These are phyloP conservation scores for Agrochola lota DNA, from an alignment of 2,888 invertebrate species.

Conservation along the genomic window DNA sequence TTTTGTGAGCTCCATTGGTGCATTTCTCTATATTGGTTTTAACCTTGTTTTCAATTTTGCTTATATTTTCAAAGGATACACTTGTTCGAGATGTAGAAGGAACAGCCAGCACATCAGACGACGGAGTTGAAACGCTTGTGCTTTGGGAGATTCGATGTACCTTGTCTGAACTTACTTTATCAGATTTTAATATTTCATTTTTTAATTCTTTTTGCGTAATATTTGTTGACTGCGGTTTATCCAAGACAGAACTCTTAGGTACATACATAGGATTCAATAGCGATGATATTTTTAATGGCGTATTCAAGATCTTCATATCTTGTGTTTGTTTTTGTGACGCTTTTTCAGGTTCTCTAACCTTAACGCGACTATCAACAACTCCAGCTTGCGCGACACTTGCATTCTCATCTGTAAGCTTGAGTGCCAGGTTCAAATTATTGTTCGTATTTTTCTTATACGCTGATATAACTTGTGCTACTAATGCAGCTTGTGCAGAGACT, in stretches of 20 bases:
- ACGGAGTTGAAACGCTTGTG: not conserved
- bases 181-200: slow-evolving; percentile 16
- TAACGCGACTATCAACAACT: slow-evolving; percentile 10
- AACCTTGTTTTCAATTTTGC: slow-evolving; percentile 32
- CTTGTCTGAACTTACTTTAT: slow-evolving; percentile 10
- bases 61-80: slow-evolving; percentile 17
- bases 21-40: slow-evolving; percentile 30
- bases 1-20: not conserved
- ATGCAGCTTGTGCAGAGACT: slow-evolving; percentile 63
- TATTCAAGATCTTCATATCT: slow-evolving; percentile 69
- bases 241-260: slow-evolving; percentile 63
- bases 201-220: slow-evolving; percentile 19
- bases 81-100: slow-evolving; percentile 42
- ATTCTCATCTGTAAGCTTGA: slow-evolving; percentile 17
- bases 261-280: slow-evolving; percentile 80
- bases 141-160: slow-evolving; percentile 9
- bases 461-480: slow-evolving; percentile 70
- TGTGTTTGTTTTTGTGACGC: slow-evolving; percentile 13
- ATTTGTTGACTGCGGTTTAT: slow-evolving; percentile 30
- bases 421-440: slow-evolving; percentile 46
- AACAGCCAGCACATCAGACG: slow-evolving; percentile 4
- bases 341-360: slow-evolving; percentile 35
- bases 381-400: not conserved
- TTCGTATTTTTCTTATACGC: slow-evolving; percentile 63
- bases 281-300: slow-evolving; percentile 84